Base-by-base conservation (phyloP, 2,113 vertebrate genomes). In the Peromyscus leucopus region DNA sequence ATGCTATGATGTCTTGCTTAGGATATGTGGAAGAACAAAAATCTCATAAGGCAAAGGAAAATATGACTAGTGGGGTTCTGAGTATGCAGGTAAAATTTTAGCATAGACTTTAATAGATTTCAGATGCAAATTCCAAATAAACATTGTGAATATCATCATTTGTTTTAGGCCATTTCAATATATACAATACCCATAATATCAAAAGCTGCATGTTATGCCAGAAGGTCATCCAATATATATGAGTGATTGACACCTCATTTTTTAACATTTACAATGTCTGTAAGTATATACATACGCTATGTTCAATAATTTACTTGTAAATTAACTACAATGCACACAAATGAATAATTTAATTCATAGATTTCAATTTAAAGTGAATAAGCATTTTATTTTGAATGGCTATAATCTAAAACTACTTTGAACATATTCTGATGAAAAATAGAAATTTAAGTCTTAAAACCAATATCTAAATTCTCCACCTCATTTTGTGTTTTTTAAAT, bases 391-490 rank as follows among this genome's bases (percentile, higher is more conserved):
- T 95, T 15, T 36, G 63, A 36, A 65, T 65, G 2, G 13, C 8
- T 87, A 22, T 11, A 80, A 57, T 65, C 22, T 92, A 84, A 88
- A 94, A 78, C 59, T 5, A 85, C n/a, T 74, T 12, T 65, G 16
- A 88, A 13, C 31, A 1, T 48, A 90, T 48, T 91, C 19, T 6
- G 67, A 72, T 15, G 69, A 89, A 75, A 93, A 76, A 74, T 15
- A 79, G 61, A 95, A 95, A 90, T 17, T 59, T 28, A 88, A 89
- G 9, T 36, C 6, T 80, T 90, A 39, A 31, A 84, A 91, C 36
- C 4, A 48, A 7, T 78, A 48, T 63, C 6, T 57, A 16, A 16
- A 24, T 57, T 78, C 83, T 39, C 6, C 28, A 63, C 7, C 31
- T 88, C 13, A 42, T 19, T 2, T 42, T 11, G 2, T 39, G 4